Base-by-base conservation (phyloP, 2,888 invertebrate genomes). In the Meghimatium bilineatum region DNA sequence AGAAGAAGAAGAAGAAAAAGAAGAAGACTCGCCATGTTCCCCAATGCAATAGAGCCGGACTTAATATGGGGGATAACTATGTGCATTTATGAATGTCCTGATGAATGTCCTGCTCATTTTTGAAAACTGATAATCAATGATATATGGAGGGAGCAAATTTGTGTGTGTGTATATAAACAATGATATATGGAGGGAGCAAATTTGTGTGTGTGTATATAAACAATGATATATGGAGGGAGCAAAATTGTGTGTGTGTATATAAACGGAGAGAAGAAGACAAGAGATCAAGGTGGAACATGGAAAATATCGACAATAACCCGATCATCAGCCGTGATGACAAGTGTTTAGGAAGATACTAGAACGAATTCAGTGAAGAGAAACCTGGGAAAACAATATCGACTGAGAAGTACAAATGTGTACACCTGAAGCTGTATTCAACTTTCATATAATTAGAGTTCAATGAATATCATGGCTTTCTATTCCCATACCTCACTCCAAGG, bases 211-310 rank as follows among this genome's bases (percentile, higher is more conserved):
- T n/a, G n/a, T n/a, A n/a, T n/a, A n/a, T n/a, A n/a, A n/a, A 34
- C n/a, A 32, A 63, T 52, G 77, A 77, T 8, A 77, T 23, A 77
- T 60, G n/a, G 34, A 80, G 56, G 29, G 44, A n/a, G 71, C 17
- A 52, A 14, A 29, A 1, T 49, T 44, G 26, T 44, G 20, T 38
- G 71, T 10, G 6, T 8, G n/a, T 2, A 29, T 26, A 8, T 49
- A 49, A 49, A 49, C 14, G 49, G 74, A 52, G 2, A 32, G 52
- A 23, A 10, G 32, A 2, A 66, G 63, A 56, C 8, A 63, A 26
- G 34, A n/a, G 29, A 10, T 56, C 52, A 49, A 63, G n/a, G 6
- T 3, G n/a, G n/a, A 63, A 1, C 26, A 26, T n/a, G 8, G 6
- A 26, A 63, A 8, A 63, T 20, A n/a, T 29, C 5, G 63, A 63